Evolutionary conservation across 2,797 vertebrate genomes (phyloP).

Genomic region (Molossus alvarezi): DNA sequence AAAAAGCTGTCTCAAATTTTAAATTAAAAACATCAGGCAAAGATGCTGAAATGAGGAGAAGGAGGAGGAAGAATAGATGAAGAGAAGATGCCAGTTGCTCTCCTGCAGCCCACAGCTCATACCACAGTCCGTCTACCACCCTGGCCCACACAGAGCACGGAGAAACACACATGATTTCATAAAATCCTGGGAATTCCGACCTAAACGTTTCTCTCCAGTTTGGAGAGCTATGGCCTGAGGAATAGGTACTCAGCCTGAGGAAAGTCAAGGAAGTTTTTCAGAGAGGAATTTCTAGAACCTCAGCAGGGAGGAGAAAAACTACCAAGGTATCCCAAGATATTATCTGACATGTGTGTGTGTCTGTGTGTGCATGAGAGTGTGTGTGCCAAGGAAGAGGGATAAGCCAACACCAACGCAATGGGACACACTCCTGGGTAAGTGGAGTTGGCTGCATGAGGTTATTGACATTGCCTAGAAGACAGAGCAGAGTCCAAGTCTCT

Average conservation of each 20-base stretch:
- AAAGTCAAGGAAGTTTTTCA: not conserved
- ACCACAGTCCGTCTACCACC: accelerated
- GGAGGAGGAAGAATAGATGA: not conserved
- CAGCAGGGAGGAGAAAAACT: not conserved
- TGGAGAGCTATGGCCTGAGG: not conserved
- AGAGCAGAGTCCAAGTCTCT: not conserved
- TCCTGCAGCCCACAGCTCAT: not conserved
- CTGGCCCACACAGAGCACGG: accelerated
- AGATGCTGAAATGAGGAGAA: not conserved
- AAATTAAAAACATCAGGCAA: not conserved
- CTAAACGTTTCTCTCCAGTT: not conserved
- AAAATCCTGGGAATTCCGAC: not conserved
- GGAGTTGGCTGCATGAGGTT: too few relatives aligned
- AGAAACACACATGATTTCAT: not conserved
- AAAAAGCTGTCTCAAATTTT: not conserved
- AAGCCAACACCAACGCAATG: not conserved
- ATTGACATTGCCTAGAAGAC: not conserved
- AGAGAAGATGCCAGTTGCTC: not conserved
- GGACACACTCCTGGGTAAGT: not conserved
- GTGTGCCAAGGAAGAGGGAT: not conserved
- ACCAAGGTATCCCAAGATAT: not conserved
- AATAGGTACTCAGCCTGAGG: not conserved
- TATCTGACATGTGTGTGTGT: too few relatives aligned
- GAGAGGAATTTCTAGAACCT: not conserved
- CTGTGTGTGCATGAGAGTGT: too few relatives aligned